Evolutionary conservation across 30 jellyfish, hydroid and myxozoan species (phyloP), one percentile per base, ranked within the genome.

Genomic region (Hydra vulgaris): DNA sequence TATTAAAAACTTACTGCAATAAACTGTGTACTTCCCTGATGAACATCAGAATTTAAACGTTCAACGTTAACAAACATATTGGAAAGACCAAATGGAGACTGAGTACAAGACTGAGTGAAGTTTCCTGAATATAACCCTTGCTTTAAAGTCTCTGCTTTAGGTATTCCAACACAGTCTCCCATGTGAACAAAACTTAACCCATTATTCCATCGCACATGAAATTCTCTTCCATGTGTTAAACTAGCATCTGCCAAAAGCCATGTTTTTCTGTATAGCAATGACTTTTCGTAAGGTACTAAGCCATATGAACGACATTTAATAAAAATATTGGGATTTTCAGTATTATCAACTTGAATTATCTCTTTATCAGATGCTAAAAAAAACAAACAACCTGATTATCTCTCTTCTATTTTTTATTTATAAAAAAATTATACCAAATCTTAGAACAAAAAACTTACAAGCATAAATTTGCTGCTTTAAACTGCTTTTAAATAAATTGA

Each of bases 141-240:
- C 12, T 77, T 54, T 26, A 21, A 74, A 17, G 75, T 66, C 27
- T 56, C 55, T 15, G 66, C 80, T 15, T 81, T n/a, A 23, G 16
- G 80, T 0, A 52, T 8, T 0, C 91, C 89, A 0, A 81, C 79
- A 8, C 87, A 74, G 54, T 82, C 88, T 18, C 94, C 94, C 27
- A 73, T 67, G 68, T 85, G 97, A 23, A 86, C 70, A 17, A 91
- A 68, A 40, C 88, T 79, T 12, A 56, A 85, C 21, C 79, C 70
- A 73, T 89, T 83, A 66, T 77, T 79, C 97, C 97, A 91, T 54
- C 97, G 92, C 70, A 86, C 88, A 18, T 94, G 90, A 80, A 53
- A 82, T 21, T 94, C 71, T 15, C 97, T 83, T 23, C 95, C 90
- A 76, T 91, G 92, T 0, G 78, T 70, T 21, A 91, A 79, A 17